These are phyloP conservation scores for Pogonophryne albipinna DNA, from an alignment of 2,797 vertebrate genomes.

Conservation along the genomic window DNA sequence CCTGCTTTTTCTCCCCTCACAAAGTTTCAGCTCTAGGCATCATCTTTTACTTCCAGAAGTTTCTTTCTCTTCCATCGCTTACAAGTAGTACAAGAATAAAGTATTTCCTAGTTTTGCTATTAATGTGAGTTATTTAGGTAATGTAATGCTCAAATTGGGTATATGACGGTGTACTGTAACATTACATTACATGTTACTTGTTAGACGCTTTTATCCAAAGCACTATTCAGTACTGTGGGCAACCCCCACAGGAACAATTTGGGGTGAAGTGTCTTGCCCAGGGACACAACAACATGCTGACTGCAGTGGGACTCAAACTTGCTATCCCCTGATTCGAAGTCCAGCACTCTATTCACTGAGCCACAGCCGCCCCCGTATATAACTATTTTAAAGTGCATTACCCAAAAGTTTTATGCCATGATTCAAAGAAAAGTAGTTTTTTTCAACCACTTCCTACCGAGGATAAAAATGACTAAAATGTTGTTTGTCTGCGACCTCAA, in stretches of 20 bases:
- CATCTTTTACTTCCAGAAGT: constrained; percentile 31
- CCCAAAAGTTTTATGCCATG: background rate
- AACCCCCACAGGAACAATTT: no score
- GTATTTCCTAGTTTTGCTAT: background rate
- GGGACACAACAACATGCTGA: no score
- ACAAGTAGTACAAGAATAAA: constrained; percentile 16
- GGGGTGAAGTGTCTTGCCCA: no score
- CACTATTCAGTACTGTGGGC: no score
- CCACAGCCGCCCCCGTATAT: background rate
- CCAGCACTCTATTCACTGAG: no score
- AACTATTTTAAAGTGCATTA: background rate
- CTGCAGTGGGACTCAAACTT: no score
- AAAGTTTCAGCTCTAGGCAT: constrained; percentile 33
- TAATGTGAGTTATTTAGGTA: constrained; percentile 10
- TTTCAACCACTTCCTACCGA: background rate
- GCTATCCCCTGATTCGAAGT: no score
- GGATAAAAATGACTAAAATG: background rate
- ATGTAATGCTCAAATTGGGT: background rate
- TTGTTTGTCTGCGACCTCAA: background rate
- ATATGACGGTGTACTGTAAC: background rate
- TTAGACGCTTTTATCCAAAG: no score
- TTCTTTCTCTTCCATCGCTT: constrained; percentile 21
- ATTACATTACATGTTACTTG: no score
- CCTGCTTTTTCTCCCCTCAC: constrained; percentile 36
- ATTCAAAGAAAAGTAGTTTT: background rate